Evolutionary conservation across 2,797 vertebrate genomes (phyloP).

Genomic region (Anas bahamensis): DNA sequence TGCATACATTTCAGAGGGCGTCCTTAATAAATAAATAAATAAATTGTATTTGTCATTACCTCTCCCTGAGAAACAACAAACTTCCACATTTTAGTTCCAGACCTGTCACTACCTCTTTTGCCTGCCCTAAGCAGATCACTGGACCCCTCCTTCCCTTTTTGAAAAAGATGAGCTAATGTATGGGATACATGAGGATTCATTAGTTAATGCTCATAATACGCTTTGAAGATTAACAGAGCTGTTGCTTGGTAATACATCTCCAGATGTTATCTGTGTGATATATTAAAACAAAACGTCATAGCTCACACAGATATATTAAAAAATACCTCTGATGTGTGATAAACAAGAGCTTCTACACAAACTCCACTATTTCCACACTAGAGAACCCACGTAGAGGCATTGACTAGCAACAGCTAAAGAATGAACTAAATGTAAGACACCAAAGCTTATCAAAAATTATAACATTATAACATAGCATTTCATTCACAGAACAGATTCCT

Average conservation of each 20-base stretch:
- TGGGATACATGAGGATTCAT: neutral
- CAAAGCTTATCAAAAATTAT: neutral
- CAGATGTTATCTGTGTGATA: slow-evolving; percentile 38
- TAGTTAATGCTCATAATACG: neutral
- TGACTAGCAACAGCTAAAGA: neutral
- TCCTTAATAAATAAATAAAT: neutral
- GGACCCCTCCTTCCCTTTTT: neutral
- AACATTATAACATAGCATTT: neutral
- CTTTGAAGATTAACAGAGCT: slow-evolving; percentile 26
- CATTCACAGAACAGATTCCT: neutral
- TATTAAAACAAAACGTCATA: neutral
- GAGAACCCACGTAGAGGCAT: neutral
- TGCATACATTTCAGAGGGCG: neutral
- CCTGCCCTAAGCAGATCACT: neutral
- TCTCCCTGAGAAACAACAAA: neutral
- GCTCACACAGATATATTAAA: neutral
- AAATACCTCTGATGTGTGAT: neutral
- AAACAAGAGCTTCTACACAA: neutral
- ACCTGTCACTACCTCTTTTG: neutral
- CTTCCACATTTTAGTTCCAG: neutral
- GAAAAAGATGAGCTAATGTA: neutral
- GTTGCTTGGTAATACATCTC: neutral
- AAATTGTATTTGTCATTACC: neutral
- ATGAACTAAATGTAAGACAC: neutral
- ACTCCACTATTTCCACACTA: neutral